These are phyloP conservation scores for Morpho deidamia DNA, from an alignment of 2,888 invertebrate genomes.

Conservation along the genomic window DNA sequence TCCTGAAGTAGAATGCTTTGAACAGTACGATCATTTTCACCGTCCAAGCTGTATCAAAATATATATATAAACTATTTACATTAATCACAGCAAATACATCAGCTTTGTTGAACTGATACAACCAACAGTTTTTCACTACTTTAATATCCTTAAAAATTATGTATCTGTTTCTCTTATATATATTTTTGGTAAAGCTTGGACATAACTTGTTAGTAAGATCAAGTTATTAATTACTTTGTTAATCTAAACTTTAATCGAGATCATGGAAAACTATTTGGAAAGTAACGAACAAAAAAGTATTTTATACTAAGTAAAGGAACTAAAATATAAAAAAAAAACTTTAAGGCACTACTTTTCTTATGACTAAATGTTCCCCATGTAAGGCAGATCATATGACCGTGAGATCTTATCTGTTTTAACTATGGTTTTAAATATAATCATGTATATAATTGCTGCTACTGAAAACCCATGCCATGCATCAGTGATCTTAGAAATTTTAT, in stretches of 20 bases:
- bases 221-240: background rate
- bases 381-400: constrained; percentile 7
- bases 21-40: background rate
- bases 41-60: constrained; percentile 5
- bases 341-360: background rate
- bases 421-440: too few species aligned
- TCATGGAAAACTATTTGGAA: constrained; percentile 12
- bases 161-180: background rate
- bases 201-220: background rate
- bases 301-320: too few species aligned
- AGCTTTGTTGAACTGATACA: constrained; percentile 36
- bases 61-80: constrained; percentile 12
- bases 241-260: constrained; percentile 7
- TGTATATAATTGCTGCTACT: too few species aligned
- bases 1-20: too few species aligned
- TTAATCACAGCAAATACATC: constrained; percentile 38
- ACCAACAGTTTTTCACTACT: constrained; percentile 3
- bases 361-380: constrained; percentile 8
- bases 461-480: too few species aligned
- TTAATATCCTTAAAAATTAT: background rate
- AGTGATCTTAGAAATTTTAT: too few species aligned
- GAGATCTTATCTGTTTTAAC: background rate
- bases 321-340: background rate
- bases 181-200: constrained; percentile 6
- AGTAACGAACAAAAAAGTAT: background rate